Evolutionary conservation across 2,888 invertebrate genomes (phyloP).

Genomic region (Myathropa florea): DNA sequence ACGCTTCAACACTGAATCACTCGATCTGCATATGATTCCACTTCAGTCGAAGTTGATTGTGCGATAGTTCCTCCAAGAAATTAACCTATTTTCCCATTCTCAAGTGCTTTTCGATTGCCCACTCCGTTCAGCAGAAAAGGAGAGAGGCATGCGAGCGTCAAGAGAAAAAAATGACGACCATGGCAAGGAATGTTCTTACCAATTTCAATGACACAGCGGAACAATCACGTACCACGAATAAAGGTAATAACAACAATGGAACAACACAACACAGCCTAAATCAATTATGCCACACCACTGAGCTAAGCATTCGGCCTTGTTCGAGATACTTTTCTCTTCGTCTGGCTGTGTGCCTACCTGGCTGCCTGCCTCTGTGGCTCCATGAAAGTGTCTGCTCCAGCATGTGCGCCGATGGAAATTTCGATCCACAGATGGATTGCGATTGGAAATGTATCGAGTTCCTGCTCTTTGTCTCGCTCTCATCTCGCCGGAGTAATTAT

Average conservation of each 20-base stretch:
- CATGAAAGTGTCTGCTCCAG: conserved; percentile 7
- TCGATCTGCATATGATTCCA: conserved; percentile 19
- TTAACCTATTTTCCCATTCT: conserved; percentile 33
- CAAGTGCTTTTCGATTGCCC: conserved; percentile 22
- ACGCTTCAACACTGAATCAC: conserved; percentile 7
- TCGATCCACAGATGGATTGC: conserved; percentile 21
- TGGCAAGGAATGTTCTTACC: conserved; percentile 8
- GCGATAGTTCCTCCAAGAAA: conserved; percentile 20
- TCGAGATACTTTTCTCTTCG: conserved; percentile 10
- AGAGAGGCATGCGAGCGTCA: not conserved
- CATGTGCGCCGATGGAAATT: conserved; percentile 18
- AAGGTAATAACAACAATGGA: conserved; percentile 33
- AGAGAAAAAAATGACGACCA: not conserved
- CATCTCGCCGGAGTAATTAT: conserved; percentile 20
- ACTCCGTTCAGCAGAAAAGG: not conserved
- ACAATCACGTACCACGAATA: conserved; percentile 33
- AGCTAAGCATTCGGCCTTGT: conserved; percentile 56
- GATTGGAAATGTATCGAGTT: not conserved
- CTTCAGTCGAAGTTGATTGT: conserved; percentile 1
- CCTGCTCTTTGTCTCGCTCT: not conserved
- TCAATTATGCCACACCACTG: conserved; percentile 17
- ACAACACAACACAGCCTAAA: conserved; percentile 31
- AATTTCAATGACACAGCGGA: conserved; percentile 30
- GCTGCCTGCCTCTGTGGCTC: not conserved
- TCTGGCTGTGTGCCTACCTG: not conserved